These are phyloP conservation scores for Caenorhabditis latens DNA, from an alignment of 1,140 invertebrate species.

Conservation along the genomic window DNA sequence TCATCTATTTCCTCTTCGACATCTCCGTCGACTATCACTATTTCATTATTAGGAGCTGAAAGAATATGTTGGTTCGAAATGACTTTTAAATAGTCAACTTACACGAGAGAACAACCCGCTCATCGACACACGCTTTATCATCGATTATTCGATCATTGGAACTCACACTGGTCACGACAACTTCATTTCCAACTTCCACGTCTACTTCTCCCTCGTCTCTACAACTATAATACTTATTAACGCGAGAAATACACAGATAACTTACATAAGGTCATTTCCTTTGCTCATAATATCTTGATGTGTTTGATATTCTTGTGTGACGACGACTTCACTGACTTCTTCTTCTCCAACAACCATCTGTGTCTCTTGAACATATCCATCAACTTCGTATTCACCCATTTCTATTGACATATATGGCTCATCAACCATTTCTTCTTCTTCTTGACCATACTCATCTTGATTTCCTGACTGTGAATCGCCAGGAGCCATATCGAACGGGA, in stretches of 20 bases:
- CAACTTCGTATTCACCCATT: constrained; percentile 16
- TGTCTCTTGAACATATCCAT: background rate
- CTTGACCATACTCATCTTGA: background rate
- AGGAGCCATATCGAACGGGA: background rate
- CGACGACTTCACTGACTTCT: background rate
- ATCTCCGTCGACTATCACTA: constrained; percentile 31
- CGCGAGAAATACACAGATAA: background rate
- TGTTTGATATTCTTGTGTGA: background rate
- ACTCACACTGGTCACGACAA: background rate
- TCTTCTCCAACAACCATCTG: constrained; percentile 33
- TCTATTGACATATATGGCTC: background rate
- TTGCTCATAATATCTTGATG: background rate
- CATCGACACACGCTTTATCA: background rate
- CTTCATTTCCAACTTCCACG: background rate
- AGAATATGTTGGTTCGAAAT: background rate
- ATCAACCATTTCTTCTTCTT: constrained; percentile 26
- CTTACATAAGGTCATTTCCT: constrained; percentile 8
- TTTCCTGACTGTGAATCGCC: background rate
- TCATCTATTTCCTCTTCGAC: constrained; percentile 6
- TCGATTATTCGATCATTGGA: background rate
- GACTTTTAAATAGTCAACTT: background rate
- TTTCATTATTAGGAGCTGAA: constrained; percentile 12
- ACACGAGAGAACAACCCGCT: background rate
- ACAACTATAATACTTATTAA: background rate
- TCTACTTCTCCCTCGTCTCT: constrained; percentile 4